Conservation (phyloP, 1,140 invertebrate species). For the Drosophila setifemur region DNA sequence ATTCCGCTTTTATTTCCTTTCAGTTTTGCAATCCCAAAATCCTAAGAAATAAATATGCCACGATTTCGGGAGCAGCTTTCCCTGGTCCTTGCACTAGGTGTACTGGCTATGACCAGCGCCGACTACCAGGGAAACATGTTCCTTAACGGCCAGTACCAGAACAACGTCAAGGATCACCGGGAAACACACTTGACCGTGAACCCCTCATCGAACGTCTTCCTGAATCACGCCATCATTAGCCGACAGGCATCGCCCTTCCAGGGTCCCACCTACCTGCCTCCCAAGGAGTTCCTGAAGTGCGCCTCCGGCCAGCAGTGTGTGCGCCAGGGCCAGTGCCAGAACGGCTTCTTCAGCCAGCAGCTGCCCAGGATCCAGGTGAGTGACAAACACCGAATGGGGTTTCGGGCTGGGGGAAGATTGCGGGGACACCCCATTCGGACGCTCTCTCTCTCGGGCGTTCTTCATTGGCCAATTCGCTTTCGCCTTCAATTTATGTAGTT, state of each 20-base stretch:
- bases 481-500: neutral
- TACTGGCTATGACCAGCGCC: constrained; percentile 24
- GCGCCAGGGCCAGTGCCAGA: constrained; percentile 55
- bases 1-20: neutral
- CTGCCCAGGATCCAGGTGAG: constrained; percentile 74
- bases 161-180: constrained; percentile 49
- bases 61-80: constrained; percentile 41
- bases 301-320: constrained; percentile 70
- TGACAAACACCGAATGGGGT: neutral
- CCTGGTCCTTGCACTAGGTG: constrained; percentile 45
- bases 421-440: neutral
- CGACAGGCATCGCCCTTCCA: constrained; percentile 72
- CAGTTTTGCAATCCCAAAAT: neutral
- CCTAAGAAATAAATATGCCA: constrained; percentile 25
- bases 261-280: constrained; percentile 74
- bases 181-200: constrained; percentile 62
- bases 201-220: constrained; percentile 64
- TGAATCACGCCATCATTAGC: constrained; percentile 75
- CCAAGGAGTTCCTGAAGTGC: constrained; percentile 69
- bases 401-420: too few relatives aligned
- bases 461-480: neutral
- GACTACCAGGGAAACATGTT: constrained; percentile 75
- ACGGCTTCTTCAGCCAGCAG: constrained; percentile 68
- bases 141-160: constrained; percentile 74
- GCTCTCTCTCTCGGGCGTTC: neutral